A percentile compares a stretch with the other conserved stretches of the same genome.
Evolutionary conservation across 1,140 invertebrate species (phyloP).

Genomic region (Apis florea): DNA sequence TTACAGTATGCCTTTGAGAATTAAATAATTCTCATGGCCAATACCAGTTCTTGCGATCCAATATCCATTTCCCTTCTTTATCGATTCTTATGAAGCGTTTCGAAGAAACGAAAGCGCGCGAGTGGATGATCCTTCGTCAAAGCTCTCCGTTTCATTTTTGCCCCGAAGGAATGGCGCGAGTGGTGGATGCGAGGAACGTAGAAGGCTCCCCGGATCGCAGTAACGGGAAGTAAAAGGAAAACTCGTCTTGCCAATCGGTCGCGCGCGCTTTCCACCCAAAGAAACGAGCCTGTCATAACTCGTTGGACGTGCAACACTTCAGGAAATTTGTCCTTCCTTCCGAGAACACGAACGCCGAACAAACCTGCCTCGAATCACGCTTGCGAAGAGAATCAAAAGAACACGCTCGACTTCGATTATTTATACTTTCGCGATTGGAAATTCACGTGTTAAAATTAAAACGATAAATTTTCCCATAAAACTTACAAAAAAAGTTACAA

Average conservation of each 20-base stretch:
- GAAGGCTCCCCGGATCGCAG: background rate
- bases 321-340: constrained; percentile 12
- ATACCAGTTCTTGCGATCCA: too few species aligned
- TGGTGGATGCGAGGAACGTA: background rate
- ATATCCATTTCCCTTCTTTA: background rate
- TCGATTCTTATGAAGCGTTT: background rate
- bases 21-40: too few species aligned
- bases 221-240: constrained; percentile 22
- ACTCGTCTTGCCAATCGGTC: constrained; percentile 15
- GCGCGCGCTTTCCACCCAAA: background rate
- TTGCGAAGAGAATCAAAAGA: background rate
- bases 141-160: constrained; percentile 19
- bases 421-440: background rate
- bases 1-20: too few species aligned
- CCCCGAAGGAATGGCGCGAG: background rate
- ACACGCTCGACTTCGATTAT: background rate
- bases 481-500: too few species aligned
- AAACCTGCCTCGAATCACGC: background rate
- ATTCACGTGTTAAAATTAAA: background rate
- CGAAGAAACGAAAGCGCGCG: background rate
- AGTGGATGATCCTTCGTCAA: background rate
- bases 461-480: too few species aligned
- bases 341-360: background rate
- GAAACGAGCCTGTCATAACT: constrained; percentile 23
- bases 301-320: constrained; percentile 12